Conservation (phyloP, 2,797 vertebrate species). For the Bryconaethiops microstoma region DNA sequence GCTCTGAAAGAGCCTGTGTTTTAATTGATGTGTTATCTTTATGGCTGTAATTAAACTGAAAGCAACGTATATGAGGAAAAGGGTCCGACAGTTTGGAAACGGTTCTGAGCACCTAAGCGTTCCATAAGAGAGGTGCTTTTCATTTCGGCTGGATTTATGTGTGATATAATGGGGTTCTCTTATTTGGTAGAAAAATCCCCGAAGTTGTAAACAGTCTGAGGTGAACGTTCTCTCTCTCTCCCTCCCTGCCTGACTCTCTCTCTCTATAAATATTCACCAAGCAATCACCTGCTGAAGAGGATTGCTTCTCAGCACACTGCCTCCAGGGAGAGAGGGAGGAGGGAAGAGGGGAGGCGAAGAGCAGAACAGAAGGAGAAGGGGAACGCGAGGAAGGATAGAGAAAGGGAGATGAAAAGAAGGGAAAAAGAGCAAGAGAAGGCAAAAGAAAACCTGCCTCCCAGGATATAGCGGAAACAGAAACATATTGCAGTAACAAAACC, state of each 20-base stretch:
- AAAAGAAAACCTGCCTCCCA: slow-evolving; percentile 1
- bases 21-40: slow-evolving; percentile 68
- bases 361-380: slow-evolving; percentile 3
- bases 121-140: slow-evolving; percentile 13
- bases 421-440: background rate
- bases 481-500: no score
- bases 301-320: slow-evolving; percentile 62
- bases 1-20: slow-evolving; percentile 59
- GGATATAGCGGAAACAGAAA: background rate
- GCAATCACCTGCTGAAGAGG: slow-evolving; percentile 79
- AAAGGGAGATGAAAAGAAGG: background rate
- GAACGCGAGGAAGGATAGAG: background rate
- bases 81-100: slow-evolving; percentile 45
- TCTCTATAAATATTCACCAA: slow-evolving; percentile 78
- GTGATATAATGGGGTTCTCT: slow-evolving; percentile 3
- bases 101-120: slow-evolving; percentile 17
- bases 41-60: slow-evolving; percentile 69
- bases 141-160: background rate
- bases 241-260: slow-evolving; percentile 1
- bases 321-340: slow-evolving; percentile 28
- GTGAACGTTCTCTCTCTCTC: slow-evolving; percentile 13
- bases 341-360: slow-evolving; percentile 55
- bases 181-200: slow-evolving; percentile 29
- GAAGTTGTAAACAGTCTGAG: slow-evolving; percentile 25
- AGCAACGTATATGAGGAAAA: slow-evolving; percentile 53